Evolutionary conservation across 2,888 invertebrate genomes (phyloP), one percentile per base, ranked within the genome.

Genomic region (Beris chalybata): DNA sequence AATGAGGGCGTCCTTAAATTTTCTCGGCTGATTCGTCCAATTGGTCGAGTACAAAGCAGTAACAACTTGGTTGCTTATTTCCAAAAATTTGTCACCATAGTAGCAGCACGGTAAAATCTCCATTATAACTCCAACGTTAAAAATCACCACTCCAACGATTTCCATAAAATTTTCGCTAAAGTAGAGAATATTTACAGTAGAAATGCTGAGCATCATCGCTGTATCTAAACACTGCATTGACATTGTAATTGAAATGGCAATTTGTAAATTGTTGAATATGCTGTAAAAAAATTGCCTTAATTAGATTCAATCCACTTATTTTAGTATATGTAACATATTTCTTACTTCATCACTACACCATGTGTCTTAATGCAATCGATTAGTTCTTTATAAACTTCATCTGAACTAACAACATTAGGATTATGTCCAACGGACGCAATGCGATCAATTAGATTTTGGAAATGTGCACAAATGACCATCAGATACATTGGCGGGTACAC

Each of bases 41-140:
- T 65, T 65, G 12, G 55, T 55, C 4, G 55, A 56, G 31, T 65
- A 65, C 4, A 65, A 45, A 45, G 64, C 55, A 15, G 45, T 53
- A 5, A 32, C 38, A 12, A 56, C n/a, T 30, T 44, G 3, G 22
- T 55, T 48, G 47, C 48, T 65, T 6, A 31, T 44, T 7, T n/a
- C 15, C 13, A 56, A 48, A 13, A 65, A 38, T 56, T 65, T 31
- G 11, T 56, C 56, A 6, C 64, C 56, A 9, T 55, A 65, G 12
- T 56, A 65, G 30, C 64, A 65, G 6, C 13, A 55, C 31, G 31
- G 30, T 7, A 29, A 54, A 54, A 54, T 29, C n/a, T 54, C 54
- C 31, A 31, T 11, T 12, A 54, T 4, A 12, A 54, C 54, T 4
- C 13, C 55, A 2, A 56, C n/a, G 4, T 6, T 13, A 13, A 56